Base-by-base conservation (phyloP, 2,797 vertebrate species). In the Scarus forsteni region DNA sequence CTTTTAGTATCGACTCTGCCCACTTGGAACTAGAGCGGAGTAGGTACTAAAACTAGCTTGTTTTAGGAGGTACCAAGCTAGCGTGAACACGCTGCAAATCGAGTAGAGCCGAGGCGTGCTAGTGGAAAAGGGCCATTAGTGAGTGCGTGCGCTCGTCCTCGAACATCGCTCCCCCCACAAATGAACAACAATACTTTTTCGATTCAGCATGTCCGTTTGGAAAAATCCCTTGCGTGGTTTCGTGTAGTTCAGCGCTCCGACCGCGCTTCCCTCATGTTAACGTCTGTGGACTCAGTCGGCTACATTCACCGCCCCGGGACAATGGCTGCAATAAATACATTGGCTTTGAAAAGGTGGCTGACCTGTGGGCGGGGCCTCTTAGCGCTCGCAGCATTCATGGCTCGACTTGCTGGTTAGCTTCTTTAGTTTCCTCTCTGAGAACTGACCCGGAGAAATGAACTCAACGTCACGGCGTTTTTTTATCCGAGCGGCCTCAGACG, bases 311-410 rank as follows among this genome's bases (percentile, higher is more conserved):
- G 90, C 86, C 90, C 81, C 57, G 82, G 76, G 66, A 60, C 81
- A 77, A 85, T 67, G 88, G 89, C 88, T 87, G 91, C 83, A 88
- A 92, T 92, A 93, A 93, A 94, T 89, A 92, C 83, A 88, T 89
- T 82, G 86, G 88, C 88, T 90, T 88, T 58, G 18, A 66, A 77
- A 85, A 73, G 82, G 76, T 70, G 83, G 67, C 70, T 70, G 82
- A 86, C 77, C 84, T 84, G 48, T 49, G 46, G 34, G 56, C 67
- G 65, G 73, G 79, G 70, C 66, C 83, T 74, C 39, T 71, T 81
- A 85, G 79, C 81, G 86, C 77, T 73, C 66, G 87, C 87, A 87
- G 87, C 72, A 64, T 66, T 81, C 70, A 58, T 73, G 85, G 82
- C 83, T 89, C 83, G 43, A 57, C 77, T 60, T 61, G 78, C 89